A percentile compares a stretch with the other conserved stretches of the same genome.
phyloP scores from a whole-genome alignment of 2,113 vertebrate genomes.

The Rhinolophus sinicus region DNA sequence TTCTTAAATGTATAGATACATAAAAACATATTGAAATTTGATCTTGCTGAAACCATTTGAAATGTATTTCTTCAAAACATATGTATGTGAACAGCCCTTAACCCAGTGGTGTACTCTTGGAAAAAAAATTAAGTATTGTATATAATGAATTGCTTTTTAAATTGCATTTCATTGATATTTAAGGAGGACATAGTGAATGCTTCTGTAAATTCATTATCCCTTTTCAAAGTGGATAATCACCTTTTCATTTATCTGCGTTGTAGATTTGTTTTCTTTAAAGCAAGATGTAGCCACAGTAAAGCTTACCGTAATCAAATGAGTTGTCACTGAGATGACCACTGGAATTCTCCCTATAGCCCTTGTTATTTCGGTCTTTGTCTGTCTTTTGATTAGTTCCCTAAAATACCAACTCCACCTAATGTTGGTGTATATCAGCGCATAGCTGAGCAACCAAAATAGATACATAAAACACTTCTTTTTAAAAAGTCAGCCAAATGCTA shows the following conservation, averaged over 20 bases:
- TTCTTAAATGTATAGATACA: neutral
- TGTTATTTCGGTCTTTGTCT: neutral
- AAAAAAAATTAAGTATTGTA: neutral
- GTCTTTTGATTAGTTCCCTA: neutral
- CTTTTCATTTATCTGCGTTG: neutral
- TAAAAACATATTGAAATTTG: neutral
- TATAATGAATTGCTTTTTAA: neutral
- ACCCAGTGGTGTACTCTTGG: neutral
- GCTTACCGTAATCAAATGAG: neutral
- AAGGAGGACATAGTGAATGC: neutral
- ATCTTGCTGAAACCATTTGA: constrained; percentile 5
- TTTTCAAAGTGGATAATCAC: constrained; percentile 8
- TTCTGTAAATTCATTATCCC: neutral
- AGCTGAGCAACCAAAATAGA: constrained; percentile 54
- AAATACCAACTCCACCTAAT: neutral
- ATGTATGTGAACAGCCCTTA: neutral
- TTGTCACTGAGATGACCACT: neutral
- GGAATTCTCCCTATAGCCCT: neutral
- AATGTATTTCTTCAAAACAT: constrained; percentile 15
- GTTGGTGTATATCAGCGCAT: neutral
- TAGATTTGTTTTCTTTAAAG: constrained; percentile 34
- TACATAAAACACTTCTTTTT: constrained; percentile 7
- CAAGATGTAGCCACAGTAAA: neutral
- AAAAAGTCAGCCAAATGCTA: constrained; percentile 17
- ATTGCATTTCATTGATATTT: constrained; percentile 6